Evolutionary conservation across 2,797 vertebrate genomes (phyloP).

Genomic region (Pantherophis alleghaniensis): DNA sequence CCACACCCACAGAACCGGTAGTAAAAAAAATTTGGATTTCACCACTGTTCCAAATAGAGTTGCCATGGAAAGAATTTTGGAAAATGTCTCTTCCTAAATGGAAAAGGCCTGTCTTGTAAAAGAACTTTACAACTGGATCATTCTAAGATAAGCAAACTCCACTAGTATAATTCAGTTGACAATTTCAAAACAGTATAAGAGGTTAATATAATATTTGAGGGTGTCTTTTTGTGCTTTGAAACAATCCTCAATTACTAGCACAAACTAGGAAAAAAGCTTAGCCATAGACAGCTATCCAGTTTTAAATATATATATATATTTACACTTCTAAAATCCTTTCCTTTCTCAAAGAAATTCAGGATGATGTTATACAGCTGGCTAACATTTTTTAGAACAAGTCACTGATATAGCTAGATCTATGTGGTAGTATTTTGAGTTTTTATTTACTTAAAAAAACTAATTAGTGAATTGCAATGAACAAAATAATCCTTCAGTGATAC

Average conservation of each 20-base stretch:
- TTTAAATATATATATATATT: neutral
- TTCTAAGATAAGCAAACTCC: conserved; percentile 61
- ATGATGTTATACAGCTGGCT: neutral
- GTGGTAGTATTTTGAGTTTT: neutral
- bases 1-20: no score
- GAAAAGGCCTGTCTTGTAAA: neutral
- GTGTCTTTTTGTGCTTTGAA: conserved; percentile 12
- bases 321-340: conserved; percentile 6
- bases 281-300: neutral
- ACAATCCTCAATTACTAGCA: conserved; percentile 10
- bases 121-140: neutral
- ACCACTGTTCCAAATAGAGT: no score
- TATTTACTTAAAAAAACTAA: neutral
- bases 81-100: neutral
- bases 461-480: neutral
- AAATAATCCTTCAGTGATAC: neutral
- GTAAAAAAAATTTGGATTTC: no score
- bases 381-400: neutral
- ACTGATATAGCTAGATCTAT: neutral
- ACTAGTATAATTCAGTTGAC: conserved; percentile 51
- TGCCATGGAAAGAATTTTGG: neutral
- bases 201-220: conserved; percentile 39
- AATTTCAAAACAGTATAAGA: conserved; percentile 45
- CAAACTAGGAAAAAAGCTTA: neutral
- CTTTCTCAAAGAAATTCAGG: neutral